Evolutionary conservation across 2,797 vertebrate species (phyloP), one percentile per base, ranked within the genome.

Genomic region (Danio kyathit): DNA sequence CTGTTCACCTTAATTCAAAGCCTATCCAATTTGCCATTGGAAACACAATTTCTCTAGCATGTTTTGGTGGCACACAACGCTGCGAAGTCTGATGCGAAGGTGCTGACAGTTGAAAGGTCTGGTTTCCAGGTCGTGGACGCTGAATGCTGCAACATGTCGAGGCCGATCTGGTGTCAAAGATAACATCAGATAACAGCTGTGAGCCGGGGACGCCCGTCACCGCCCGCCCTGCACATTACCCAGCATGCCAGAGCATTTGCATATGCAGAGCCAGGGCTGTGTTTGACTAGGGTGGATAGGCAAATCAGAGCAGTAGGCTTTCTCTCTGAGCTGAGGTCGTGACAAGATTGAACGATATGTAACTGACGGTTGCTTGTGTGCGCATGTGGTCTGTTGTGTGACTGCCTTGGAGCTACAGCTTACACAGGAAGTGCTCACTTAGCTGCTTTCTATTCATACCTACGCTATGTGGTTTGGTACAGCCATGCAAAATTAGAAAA

Each of bases 371-470:
- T 74, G 43, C 21, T 48, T 72, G 48, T 40, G 70, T 21, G 44
- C 12, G 4, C 40, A n/a, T 70, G 49, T 51, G 48, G 75, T 44
- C 76, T 78, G 46, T 52, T 65, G 60, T 69, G 72, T 69, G 56
- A 56, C 64, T 56, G 41, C 38, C 64, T 64, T 67, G 21, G 74
- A 79, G 49, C 12, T 74, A 56, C 60, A 51, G 43, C 66, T 59
- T 67, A 29, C 79, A 40, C 56, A 51, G 81, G 56, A 81, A 84
- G 78, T 73, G 66, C 76, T 86, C 71, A 65, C 74, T 83, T 56
- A 75, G 72, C 65, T 65, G 57, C 76, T 76, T 88, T 84, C 85
- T 84, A 84, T 81, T 86, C 83, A 80, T 76, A 59, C 65, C 72
- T 48, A 70, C 14, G 6, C 49, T 79, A 44, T 51, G 71, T 46